These are phyloP conservation scores for Drosophila koepferae DNA, from an alignment of 2,888 invertebrate genomes.

Conservation along the genomic window DNA sequence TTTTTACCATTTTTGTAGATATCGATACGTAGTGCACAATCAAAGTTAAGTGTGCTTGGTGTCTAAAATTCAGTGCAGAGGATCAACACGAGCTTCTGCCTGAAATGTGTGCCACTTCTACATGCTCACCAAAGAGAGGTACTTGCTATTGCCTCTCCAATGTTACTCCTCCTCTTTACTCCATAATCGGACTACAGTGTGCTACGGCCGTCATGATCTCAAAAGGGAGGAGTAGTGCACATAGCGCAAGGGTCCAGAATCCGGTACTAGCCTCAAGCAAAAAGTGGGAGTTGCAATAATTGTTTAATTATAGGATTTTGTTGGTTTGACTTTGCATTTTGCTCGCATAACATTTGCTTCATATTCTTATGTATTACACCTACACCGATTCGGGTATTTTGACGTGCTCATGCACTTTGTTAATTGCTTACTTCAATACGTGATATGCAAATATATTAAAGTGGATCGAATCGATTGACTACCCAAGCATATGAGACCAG, in stretches of 20 bases:
- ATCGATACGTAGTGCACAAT: slow-evolving; percentile 33
- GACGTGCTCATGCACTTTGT: slow-evolving; percentile 9
- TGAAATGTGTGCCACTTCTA: slow-evolving; percentile 73
- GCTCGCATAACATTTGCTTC: slow-evolving; percentile 74
- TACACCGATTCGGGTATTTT: slow-evolving; percentile 41
- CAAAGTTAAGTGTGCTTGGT: slow-evolving; percentile 24
- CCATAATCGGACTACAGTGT: slow-evolving; percentile 25
- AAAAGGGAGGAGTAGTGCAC: slow-evolving; percentile 85
- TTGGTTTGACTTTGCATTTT: slow-evolving; percentile 83
- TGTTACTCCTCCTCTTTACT: slow-evolving; percentile 24
- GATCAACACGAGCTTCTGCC: slow-evolving; percentile 77
- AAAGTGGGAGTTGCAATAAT: slow-evolving; percentile 86
- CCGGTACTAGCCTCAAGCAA: slow-evolving; percentile 82
- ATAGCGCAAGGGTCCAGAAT: slow-evolving; percentile 81
- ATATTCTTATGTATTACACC: slow-evolving; percentile 67
- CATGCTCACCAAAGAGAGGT: slow-evolving; percentile 60
- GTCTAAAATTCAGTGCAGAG: slow-evolving; percentile 67
- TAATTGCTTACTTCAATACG: too few species aligned
- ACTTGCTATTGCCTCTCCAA: slow-evolving; percentile 59
- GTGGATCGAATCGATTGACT: not conserved
- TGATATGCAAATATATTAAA: not conserved
- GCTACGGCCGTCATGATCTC: slow-evolving; percentile 79
- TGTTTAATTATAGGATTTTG: slow-evolving; percentile 86
- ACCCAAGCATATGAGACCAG: not conserved
- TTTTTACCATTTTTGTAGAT: not conserved